Base-by-base conservation (phyloP, 1,140 invertebrate species). In the Sinonovacula constricta region DNA sequence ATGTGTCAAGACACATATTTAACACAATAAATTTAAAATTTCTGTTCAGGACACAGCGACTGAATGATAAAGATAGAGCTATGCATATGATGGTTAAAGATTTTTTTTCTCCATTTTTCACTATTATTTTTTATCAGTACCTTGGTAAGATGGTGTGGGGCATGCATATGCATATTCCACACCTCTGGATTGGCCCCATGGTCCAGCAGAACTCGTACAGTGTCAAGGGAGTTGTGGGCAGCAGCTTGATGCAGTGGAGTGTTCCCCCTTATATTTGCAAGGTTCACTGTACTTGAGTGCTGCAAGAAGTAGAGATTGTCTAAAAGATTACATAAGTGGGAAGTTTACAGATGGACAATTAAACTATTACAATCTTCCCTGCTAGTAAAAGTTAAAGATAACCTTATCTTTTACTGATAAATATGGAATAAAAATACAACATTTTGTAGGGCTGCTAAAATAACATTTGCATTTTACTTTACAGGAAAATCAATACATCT, bases 241-340 rank as follows among this genome's bases (percentile, higher is more conserved):
- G 59, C 72, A 36, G 72, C 62, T 36, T 66, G 72, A 54, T 75
- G 72, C 3, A 75, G 72, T 1, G 39, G 51, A 0, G 72, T 75
- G 62, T 75, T 53, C 1, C 72, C 72, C 14, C 57, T 39, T 31
- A 66, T 22, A 39, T 75, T 75, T 1, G 57, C 36, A 24, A 75
- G 39, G 15, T 75, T 54, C n/a, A 75, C n/a, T 24, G 33, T 33
- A 54, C 72, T 75, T 2, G 39, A 54, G 28, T 66, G 26, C 72
- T 75, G 14, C 5, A 39, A 70, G 57, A 49, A 66, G 12, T 24
- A 28, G 24, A 26, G n/a, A n/a, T n/a, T n/a, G n/a, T n/a, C n/a
- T n/a, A n/a, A n/a, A n/a, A n/a, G n/a, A n/a, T n/a, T n/a, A n/a
- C n/a, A n/a, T n/a, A n/a, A n/a, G n/a, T n/a, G n/a, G n/a, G n/a